A percentile compares a stretch with the other conserved stretches of the same genome.
These are phyloP conservation scores for Lerema accius DNA, from an alignment of 1,140 invertebrate genomes.

Conservation along the genomic window DNA sequence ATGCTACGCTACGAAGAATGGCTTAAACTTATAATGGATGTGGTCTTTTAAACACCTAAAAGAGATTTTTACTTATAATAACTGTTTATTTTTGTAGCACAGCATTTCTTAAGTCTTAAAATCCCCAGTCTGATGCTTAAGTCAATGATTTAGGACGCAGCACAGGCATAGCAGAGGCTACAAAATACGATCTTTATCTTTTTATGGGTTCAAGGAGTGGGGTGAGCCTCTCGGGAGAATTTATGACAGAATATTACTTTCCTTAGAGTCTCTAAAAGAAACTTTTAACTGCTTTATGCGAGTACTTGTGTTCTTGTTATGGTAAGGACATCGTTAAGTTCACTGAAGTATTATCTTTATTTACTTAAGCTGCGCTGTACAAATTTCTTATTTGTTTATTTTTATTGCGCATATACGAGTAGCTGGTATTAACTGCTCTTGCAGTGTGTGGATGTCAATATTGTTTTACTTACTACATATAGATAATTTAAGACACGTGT, in stretches of 20 bases:
- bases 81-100: no score
- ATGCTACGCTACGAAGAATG: no score
- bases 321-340: slow-evolving; percentile 40
- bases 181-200: slow-evolving; percentile 71
- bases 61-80: no score
- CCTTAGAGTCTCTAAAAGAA: slow-evolving; percentile 58
- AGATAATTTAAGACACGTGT: no score
- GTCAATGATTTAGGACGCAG: slow-evolving; percentile 29
- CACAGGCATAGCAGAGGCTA: slow-evolving; percentile 44
- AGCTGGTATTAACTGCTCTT: no score
- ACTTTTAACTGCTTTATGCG: slow-evolving; percentile 61
- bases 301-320: slow-evolving; percentile 47
- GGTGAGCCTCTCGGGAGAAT: slow-evolving; percentile 52
- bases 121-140: slow-evolving; percentile 19
- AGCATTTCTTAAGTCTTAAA: slow-evolving; percentile 19
- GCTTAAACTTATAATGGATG: no score
- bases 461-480: no score
- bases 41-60: no score
- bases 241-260: slow-evolving; percentile 58
- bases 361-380: not conserved
- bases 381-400: not conserved
- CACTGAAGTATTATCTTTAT: slow-evolving; percentile 21
- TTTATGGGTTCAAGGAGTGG: slow-evolving; percentile 58
- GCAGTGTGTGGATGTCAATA: no score
- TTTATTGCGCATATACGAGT: no score